Base-by-base conservation (phyloP, 2,113 vertebrate species). In the Corythaixoides concolor region DNA sequence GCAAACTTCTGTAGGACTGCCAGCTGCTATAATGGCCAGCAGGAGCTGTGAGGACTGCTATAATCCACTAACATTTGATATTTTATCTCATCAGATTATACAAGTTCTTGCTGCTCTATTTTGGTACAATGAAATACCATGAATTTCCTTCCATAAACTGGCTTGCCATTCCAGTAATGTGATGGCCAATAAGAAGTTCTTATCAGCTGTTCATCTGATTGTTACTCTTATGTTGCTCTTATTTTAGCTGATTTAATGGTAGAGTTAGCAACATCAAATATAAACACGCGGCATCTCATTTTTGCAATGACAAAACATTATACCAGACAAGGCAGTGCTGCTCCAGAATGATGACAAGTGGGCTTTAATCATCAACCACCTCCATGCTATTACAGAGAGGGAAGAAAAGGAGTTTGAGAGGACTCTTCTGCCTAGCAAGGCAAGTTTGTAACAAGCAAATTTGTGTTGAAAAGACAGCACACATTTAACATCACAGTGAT, bases 311-410 rank as follows among this genome's bases (percentile, higher is more conserved):
- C 43, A 62, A 89, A 92, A 47, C 20, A 4, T 59, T 59, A 7
- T 23, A 33, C 21, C 39, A 83, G 35, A 18, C 32, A 52, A 84
- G 39, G 49, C 24, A 58, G 19, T 35, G 24, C 45, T 88, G 49
- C 62, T 93, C 16, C 32, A 72, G 69, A 89, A 30, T 3, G 7
- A 27, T 35, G 12, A 22, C 33, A 80, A 83, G 32, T 45, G 23
- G 52, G 26, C 37, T 32, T 62, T 90, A 33, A 80, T 64, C 8
- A 45, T 55, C 59, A 72, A 3, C 32, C n/a, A 81, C 18, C 20
- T 90, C n/a, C 45, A 37, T 0, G 0, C 35, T 69, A 0, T 53
- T 66, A 8, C 0, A 49, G 27, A 68, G 30, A 52, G 5, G 35
- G 21, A 79, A 72, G 69, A 47, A 74, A 58, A 75, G 12, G 45